Base-by-base conservation (phyloP, 2,888 invertebrate species). In the Melitaea athalia region DNA sequence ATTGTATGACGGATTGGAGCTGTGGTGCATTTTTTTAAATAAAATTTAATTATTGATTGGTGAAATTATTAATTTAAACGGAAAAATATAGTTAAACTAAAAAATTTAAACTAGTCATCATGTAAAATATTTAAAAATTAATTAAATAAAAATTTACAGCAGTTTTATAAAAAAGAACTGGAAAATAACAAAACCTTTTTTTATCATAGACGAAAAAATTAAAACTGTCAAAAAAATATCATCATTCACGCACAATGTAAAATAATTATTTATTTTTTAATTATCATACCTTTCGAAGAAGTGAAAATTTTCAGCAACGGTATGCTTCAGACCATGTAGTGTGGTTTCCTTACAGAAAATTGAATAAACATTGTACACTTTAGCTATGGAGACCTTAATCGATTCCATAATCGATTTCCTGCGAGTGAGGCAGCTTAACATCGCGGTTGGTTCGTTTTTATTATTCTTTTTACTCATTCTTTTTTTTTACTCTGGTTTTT, bases 311-410 rank as follows among this genome's bases (percentile, higher is more conserved):
- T 77, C 82, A 12, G 88, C 83, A 1, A 92, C 92, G 78, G 91
- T 91, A 85, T 92, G 91, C 72, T 89, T 90, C 61, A 91, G 74
- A 31, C 92, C 92, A 76, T 92, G 92, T 81, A 92, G 73, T 0
- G 88, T 87, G 17, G 92, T 92, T 74, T 92, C 91, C 65, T 80
- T 73, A 76, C 90, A 90, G 78, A 91, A 92, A 24, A 79, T 81
- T n/a, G 80, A 79, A 78, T 91, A 92, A 12, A 85, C 59, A 17
- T 64, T 67, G 69, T 79, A 81, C 1, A 74, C 72, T 0, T 80
- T 75, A 11, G 79, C 64, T 2, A 88, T 84, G 85, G 86, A 82
- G 1, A 71, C 76, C 42, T 47, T 83, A 0, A 76, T 81, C 1
- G 80, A 80, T 3, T 69, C 78, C 0, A 80, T 87, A 0, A 65